phyloP scores from a whole-genome alignment of 53 echinoderm and acorn worm species.

The Holothuria leucospilota region DNA sequence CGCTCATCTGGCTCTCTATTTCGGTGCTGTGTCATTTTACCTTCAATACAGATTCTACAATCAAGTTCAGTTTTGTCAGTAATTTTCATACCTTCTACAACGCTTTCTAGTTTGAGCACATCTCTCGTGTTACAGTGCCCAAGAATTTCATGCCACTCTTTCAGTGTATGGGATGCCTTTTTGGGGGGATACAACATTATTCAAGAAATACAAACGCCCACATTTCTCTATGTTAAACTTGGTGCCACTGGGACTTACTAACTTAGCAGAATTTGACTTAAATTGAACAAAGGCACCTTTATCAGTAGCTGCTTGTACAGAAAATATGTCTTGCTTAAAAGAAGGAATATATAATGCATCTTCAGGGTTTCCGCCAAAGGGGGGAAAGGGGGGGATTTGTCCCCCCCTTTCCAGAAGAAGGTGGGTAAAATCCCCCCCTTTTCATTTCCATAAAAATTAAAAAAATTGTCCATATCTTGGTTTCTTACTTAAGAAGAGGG shows the following conservation, averaged over 20 bases:
- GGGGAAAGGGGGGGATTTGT: no score
- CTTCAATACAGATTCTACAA: slow-evolving; percentile 37
- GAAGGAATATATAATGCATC: slow-evolving; percentile 47
- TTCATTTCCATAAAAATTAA: no score
- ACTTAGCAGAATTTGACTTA: not conserved
- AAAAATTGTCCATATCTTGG: no score
- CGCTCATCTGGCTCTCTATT: slow-evolving; percentile 52
- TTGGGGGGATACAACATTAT: not conserved
- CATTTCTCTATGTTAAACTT: slow-evolving; percentile 40
- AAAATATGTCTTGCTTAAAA: slow-evolving; percentile 39
- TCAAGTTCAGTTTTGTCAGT: slow-evolving; percentile 21
- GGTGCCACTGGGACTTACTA: slow-evolving; percentile 1
- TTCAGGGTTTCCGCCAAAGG: no score
- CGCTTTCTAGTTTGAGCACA: slow-evolving; percentile 36
- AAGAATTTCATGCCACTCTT: slow-evolving; percentile 51
- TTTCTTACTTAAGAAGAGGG: no score
- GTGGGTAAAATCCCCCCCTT: no score
- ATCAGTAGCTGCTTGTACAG: slow-evolving; percentile 42
- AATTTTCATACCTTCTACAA: slow-evolving; percentile 57
- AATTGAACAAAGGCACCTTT: slow-evolving; percentile 34
- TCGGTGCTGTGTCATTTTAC: slow-evolving; percentile 54
- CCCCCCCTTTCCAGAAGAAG: no score
- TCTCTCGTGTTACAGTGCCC: slow-evolving; percentile 53
- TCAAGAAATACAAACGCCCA: slow-evolving; percentile 44
- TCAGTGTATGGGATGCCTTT: slow-evolving; percentile 1